Evolutionary conservation across 2,888 invertebrate species (phyloP), one percentile per base, ranked within the genome.

Genomic region (Sphecodes monilicornis): DNA sequence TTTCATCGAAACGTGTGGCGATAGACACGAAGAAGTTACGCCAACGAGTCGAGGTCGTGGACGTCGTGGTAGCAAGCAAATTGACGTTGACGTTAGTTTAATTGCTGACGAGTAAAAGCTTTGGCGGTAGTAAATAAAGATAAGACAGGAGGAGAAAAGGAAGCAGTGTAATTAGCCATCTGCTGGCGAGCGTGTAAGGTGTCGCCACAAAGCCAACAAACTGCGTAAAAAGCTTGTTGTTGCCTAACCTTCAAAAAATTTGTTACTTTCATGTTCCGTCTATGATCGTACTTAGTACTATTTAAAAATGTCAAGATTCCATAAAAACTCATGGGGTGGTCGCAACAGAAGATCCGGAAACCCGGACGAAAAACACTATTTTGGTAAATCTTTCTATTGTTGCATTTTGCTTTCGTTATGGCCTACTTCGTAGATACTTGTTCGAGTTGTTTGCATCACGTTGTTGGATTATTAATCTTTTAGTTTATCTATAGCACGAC

Each of bases 281-380:
- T 78, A 43, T 82, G 78, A 82, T 80, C 43, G 11, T 43, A 39
- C 57, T 32, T 72, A 22, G 71, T 54, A 2, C 50, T 11, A 43
- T n/a, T 60, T 60, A 22, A 32, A 16, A 32, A 93, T 93, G 93
- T 93, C 93, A n/a, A 92, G 88, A 76, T 68, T 90, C 0, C 86
- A 85, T 16, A 93, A 92, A 50, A 54, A 87, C 0, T 76, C 86
- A n/a, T 90, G 91, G 90, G 89, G 82, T 1, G 84, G 88, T 8
- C 86, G 90, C 1, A 86, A 84, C 18, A 83, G 88, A 0, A 79
- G 89, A 32, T 22, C 76, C 1, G 82, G 73, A 8, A 86, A 89
- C 43, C 13, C 81, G 5, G 88, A 89, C 0, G 90, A 91, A 2
- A 92, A 91, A 77, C 90, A 89, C 71, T 93, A 92, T 75, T 93